Base-by-base conservation (phyloP, 2,113 vertebrate genomes). In the Alaudala cheleensis region DNA sequence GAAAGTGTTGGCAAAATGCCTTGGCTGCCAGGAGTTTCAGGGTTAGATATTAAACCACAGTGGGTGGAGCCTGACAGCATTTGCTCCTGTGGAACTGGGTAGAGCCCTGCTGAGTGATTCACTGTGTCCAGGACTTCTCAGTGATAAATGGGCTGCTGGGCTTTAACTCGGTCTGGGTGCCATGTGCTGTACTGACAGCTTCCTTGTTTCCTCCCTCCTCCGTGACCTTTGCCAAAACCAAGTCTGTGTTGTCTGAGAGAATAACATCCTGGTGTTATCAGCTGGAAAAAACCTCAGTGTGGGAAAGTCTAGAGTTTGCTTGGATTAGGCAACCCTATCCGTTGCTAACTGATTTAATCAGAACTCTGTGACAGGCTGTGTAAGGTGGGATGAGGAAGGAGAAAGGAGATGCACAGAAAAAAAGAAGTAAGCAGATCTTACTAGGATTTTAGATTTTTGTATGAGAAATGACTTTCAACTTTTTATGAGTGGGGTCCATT, bases 21-120 rank as follows among this genome's bases (percentile, higher is more conserved):
- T 69, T 28, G 40, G 87, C 87, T 85, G 45, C 82, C 73, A 76
- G 50, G 95, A 88, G 58, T 87, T 91, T 67, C 51, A 44, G 81
- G 79, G 72, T 96, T 93, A 96, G 83, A 74, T 94, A 95, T 88
- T 93, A 95, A 95, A 92, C 69, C 74, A 23, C 64, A 47, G 37
- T 57, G 76, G 64, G 76, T 89, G 81, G 91, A 66, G 29, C 67
- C 79, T 3, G 0, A 54, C 92, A 40, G 39, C 1, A 0, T 25
- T 33, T 0, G 8, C 39, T 60, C 28, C 60, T 23, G 71, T 77
- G 51, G 74, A 65, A 58, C 17, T 16, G 60, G 70, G 57, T 50
- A 69, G 33, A 77, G 42, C 24, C 8, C 62, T 39, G 12, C 45
- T 21, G 39, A 40, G 66, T 70, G 93, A 88, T 64, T 85, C 37